Evolutionary conservation across 2,888 invertebrate genomes (phyloP).

Genomic region (Ischnura elegans): DNA sequence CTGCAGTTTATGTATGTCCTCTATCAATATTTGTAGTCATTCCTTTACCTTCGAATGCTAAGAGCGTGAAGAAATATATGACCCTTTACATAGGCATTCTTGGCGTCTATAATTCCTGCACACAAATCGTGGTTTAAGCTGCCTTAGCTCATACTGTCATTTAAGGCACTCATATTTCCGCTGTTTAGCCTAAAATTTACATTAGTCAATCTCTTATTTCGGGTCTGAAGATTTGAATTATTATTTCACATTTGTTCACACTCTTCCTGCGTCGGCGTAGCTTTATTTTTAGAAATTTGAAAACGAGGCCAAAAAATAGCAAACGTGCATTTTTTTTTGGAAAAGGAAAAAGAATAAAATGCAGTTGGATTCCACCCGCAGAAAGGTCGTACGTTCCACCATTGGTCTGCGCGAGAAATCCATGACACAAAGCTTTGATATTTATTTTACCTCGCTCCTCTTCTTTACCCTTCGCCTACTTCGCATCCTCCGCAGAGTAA

Average conservation of each 20-base stretch:
- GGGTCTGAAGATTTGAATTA: background rate
- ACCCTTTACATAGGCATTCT: no score
- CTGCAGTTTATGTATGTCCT: no score
- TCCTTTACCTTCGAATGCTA: no score
- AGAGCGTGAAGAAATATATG: no score
- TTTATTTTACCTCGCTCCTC: no score
- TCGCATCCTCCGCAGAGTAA: constrained; percentile 21
- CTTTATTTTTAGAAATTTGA: background rate
- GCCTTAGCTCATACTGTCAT: background rate
- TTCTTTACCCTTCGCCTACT: background rate
- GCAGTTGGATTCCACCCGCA: background rate
- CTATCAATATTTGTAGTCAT: no score
- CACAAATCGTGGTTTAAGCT: background rate
- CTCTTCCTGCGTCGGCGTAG: background rate
- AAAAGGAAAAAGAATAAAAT: constrained; percentile 20
- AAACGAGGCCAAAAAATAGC: background rate
- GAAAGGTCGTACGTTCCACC: constrained; percentile 43
- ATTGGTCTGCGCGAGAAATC: constrained; percentile 9
- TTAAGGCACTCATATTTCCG: background rate
- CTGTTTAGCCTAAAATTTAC: background rate
- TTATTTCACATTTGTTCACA: background rate
- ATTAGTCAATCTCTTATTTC: background rate
- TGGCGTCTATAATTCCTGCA: no score
- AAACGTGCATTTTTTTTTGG: background rate
- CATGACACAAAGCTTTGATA: background rate